A percentile compares a stretch with the other conserved stretches of the same genome.
Conservation (phyloP, 2,797 vertebrate genomes). For the Bradypus variegatus region DNA sequence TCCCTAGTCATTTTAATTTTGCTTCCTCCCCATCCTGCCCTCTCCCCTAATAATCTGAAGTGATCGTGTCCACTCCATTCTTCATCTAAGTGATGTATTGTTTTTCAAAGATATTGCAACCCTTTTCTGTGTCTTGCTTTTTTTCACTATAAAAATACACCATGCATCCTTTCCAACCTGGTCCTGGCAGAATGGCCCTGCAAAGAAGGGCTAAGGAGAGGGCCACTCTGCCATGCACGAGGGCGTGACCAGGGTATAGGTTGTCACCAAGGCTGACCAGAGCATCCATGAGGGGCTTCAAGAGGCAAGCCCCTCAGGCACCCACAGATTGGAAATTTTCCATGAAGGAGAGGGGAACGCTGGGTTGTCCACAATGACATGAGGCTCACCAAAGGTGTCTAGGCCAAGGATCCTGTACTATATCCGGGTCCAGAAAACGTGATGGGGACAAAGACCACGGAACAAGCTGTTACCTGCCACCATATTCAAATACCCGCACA, state of each 20-base stretch:
- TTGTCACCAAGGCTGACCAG: background rate
- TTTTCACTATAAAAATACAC: too few relatives aligned
- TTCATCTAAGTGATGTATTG: too few relatives aligned
- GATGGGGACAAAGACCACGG: background rate
- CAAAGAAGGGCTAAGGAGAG: background rate
- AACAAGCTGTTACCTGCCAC: background rate
- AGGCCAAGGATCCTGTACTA: background rate
- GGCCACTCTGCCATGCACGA: background rate
- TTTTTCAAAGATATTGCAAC: too few relatives aligned
- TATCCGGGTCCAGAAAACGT: background rate
- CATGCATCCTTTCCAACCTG: background rate
- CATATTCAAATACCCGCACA: background rate
- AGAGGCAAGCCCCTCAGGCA: background rate
- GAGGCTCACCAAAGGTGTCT: background rate
- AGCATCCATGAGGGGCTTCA: background rate
- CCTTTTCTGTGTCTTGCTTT: too few relatives aligned
- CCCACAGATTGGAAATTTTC: background rate
- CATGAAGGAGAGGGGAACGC: background rate
- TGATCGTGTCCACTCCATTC: too few relatives aligned
- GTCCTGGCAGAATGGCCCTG: background rate
- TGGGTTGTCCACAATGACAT: background rate
- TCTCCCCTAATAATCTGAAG: too few relatives aligned
- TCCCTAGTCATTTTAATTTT: too few relatives aligned
- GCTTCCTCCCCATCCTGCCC: too few relatives aligned
- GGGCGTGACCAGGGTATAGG: background rate